Evolutionary conservation across 2,797 vertebrate genomes (phyloP), one percentile per base, ranked within the genome.

Genomic region (Falco rusticolus): DNA sequence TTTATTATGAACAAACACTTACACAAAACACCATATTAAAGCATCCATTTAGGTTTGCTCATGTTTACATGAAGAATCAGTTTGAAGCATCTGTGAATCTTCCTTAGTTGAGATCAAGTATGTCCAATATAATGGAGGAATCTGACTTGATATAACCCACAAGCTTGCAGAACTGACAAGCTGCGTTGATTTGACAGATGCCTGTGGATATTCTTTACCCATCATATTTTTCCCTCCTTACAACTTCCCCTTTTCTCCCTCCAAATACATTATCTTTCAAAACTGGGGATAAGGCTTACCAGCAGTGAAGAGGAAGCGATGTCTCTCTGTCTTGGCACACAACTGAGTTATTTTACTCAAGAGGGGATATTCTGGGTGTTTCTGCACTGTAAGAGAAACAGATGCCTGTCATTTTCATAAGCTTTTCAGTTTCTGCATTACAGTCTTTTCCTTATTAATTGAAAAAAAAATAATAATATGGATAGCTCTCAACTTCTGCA

Each of bases 1-100:
- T 96, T 95, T 94, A 97, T 97, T 95, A 94, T 80, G 71, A 93
- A 94, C 60, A 48, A 91, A 92, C 82, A 74, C 61, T n/a, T n/a
- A n/a, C n/a, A 94, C 65, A 94, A 94, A 95, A 91, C 86, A 78
- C 90, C 84, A 78, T 84, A 94, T 91, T 91, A 90, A 85, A 89
- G 4, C 41, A 89, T 53, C 82, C 86, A 88, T 94, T 93, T 90
- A 80, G 79, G 34, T 85, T 95, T 91, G 17, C 68, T 93, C 47
- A 33, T 71, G 72, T 68, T 83, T 93, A 75, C 79, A 34, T 68
- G 81, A 72, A 90, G 84, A 89, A 86, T 87, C 71, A 50, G 85
- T 81, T 83, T 60, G 71, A 95, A 16, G 48, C 20, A 89, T 56
- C 56, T 74, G 41, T 92, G 68, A 91, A 71, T 60, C 45, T 77